These are phyloP conservation scores for Alviniconcha marisindica DNA, from an alignment of 1,140 invertebrate species.

Conservation along the genomic window DNA sequence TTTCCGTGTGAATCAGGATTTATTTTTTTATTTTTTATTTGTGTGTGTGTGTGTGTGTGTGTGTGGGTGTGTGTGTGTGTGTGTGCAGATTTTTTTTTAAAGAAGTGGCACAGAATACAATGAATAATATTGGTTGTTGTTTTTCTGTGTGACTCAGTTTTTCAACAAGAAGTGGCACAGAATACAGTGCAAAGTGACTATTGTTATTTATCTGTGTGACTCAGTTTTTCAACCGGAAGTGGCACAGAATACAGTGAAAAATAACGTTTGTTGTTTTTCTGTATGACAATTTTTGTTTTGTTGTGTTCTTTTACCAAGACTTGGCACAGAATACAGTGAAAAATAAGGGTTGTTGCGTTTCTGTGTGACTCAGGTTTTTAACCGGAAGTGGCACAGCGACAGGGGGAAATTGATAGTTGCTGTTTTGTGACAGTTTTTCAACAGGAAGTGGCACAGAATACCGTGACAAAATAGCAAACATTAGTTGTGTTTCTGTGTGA, in stretches of 20 bases:
- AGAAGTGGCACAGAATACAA: too few species aligned
- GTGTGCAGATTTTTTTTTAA: constrained; percentile 74
- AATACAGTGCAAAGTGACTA: constrained; percentile 84
- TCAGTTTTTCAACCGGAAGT: constrained; percentile 85
- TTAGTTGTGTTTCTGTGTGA: not conserved
- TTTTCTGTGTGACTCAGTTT: constrained; percentile 77
- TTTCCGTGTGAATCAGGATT: too few species aligned
- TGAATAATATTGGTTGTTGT: constrained; percentile 72
- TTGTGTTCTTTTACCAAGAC: constrained; percentile 83
- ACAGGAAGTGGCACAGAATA: too few species aligned
- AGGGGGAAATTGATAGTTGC: too few species aligned
- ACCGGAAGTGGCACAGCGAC: too few species aligned
- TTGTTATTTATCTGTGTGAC: not conserved
- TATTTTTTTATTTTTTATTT: not conserved
- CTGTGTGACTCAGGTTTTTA: too few species aligned
- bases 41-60: not conserved
- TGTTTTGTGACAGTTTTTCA: too few species aligned
- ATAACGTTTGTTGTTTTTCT: constrained; percentile 75
- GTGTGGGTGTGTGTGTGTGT: not conserved
- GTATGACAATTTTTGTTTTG: constrained; percentile 79
- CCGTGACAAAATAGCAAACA: too few species aligned
- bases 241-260: constrained; percentile 89
- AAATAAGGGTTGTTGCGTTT: constrained; percentile 79
- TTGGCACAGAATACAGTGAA: constrained; percentile 90
- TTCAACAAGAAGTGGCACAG: constrained; percentile 89